Evolutionary conservation across 2,113 vertebrate genomes (phyloP).

Genomic region (Nothoprocta perdicaria): DNA sequence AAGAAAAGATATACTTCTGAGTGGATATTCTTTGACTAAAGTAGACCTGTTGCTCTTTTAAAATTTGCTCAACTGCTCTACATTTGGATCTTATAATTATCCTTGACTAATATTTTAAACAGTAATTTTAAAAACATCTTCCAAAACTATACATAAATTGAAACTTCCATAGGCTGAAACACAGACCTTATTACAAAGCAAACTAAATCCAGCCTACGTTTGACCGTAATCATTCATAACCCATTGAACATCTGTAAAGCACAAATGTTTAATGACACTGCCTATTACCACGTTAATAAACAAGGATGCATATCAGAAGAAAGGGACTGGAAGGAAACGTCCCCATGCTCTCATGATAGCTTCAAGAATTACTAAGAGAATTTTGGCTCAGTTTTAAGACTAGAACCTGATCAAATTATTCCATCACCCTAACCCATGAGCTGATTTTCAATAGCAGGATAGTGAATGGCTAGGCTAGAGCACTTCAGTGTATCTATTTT

Average conservation of each 20-base stretch:
- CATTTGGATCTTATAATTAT: conserved; percentile 60
- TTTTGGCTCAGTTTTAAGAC: conserved; percentile 77
- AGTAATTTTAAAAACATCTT: conserved; percentile 42
- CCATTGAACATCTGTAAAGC: conserved; percentile 72
- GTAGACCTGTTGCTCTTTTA: conserved; percentile 49
- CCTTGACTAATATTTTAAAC: conserved; percentile 69
- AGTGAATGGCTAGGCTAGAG: conserved; percentile 61
- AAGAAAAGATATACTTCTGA: conserved; percentile 50
- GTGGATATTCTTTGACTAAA: conserved; percentile 46
- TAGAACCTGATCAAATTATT: conserved; percentile 72
- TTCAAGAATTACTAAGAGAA: conserved; percentile 79
- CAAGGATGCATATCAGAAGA: conserved; percentile 76
- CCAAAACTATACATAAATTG: conserved; percentile 54
- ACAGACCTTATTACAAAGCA: conserved; percentile 66
- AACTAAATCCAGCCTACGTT: conserved; percentile 66
- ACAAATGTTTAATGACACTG: conserved; percentile 75
- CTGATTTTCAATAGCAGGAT: conserved; percentile 64
- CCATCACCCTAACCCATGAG: conserved; percentile 55
- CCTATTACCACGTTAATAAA: conserved; percentile 74
- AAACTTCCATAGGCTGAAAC: conserved; percentile 64
- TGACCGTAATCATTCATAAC: conserved; percentile 67
- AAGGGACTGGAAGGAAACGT: conserved; percentile 68
- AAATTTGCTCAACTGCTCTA: conserved; percentile 60
- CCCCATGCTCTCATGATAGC: conserved; percentile 56
- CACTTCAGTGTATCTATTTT: conserved; percentile 42